Conservation (phyloP, 2,797 vertebrate genomes). For the Anomalospiza imberbis region DNA sequence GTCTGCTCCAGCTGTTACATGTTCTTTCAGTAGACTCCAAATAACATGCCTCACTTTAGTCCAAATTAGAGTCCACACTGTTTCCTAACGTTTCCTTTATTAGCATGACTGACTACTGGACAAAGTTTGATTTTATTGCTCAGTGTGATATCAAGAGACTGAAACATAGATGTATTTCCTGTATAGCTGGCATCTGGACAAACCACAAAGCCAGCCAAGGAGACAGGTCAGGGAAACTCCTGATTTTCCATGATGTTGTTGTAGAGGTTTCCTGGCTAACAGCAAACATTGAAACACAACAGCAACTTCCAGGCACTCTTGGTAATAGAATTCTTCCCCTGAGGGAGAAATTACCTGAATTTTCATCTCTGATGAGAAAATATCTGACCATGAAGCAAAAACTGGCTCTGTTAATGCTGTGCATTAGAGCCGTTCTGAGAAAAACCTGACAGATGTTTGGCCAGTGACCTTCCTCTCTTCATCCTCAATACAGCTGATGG, state of each 20-base stretch:
- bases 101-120: neutral
- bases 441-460: neutral
- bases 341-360: neutral
- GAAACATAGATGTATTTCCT: constrained; percentile 5
- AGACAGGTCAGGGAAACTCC: constrained; percentile 5
- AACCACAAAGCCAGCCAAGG: neutral
- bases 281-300: neutral
- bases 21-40: neutral
- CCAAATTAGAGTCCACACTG: neutral
- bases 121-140: neutral
- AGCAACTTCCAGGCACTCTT: neutral
- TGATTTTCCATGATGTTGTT: neutral
- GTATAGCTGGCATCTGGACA: neutral
- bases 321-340: neutral
- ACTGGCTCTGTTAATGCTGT: neutral
- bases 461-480: neutral
- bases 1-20: neutral
- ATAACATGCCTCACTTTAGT: neutral
- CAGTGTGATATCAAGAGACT: neutral
- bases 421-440: neutral
- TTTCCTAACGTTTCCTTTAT: neutral
- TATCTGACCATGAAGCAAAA: neutral
- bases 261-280: neutral
- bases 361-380: neutral
- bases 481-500: neutral